Conservation (phyloP, 2,113 vertebrate species). For the Sturnus vulgaris region DNA sequence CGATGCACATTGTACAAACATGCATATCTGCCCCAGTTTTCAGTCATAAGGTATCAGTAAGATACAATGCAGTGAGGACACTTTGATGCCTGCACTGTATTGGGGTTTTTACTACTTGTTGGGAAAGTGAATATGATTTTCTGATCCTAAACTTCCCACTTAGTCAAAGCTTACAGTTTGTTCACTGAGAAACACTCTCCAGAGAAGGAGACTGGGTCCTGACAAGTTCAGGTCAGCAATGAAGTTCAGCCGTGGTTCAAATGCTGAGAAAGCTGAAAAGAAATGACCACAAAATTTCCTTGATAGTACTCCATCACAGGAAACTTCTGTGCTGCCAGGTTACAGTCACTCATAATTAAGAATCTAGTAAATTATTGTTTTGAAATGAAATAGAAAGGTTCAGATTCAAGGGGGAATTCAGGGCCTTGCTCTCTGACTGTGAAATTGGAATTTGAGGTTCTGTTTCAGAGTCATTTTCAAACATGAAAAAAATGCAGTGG, state of each 20-base stretch:
- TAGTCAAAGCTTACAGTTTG: not conserved
- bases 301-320: fast-evolving
- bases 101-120: not conserved
- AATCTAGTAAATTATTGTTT: not conserved
- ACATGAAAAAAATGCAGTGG: not conserved
- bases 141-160: not conserved
- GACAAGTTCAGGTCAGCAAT: not conserved
- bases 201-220: not conserved
- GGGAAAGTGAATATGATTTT: not conserved
- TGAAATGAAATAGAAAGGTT: not conserved
- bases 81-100: not conserved
- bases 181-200: not conserved
- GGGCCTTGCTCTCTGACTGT: not conserved
- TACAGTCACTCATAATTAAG: not conserved
- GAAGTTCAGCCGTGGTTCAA: not conserved
- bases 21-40: not conserved
- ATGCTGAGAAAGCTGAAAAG: not conserved
- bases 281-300: not conserved
- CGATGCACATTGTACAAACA: fast-evolving
- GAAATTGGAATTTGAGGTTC: not conserved
- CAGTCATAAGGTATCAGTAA: not conserved
- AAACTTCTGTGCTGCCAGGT: not conserved
- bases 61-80: not conserved
- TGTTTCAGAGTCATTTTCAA: not conserved
- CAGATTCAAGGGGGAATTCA: not conserved